Conservation (phyloP, 1,140 invertebrate genomes). For the Agrilus planipennis region DNA sequence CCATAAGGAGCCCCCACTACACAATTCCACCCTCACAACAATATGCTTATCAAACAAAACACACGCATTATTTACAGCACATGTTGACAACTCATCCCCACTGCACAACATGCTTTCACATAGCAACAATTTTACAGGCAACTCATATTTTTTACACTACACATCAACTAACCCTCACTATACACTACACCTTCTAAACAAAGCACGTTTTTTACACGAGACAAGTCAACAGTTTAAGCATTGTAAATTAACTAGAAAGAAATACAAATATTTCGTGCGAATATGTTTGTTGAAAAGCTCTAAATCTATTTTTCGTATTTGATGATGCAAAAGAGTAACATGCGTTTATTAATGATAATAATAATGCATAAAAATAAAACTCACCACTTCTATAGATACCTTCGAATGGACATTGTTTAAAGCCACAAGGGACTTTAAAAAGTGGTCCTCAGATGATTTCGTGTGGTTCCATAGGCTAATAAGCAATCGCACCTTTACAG, state of each 20-base stretch:
- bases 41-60: conserved; percentile 3
- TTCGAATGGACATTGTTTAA: conserved; percentile 51
- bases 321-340: neutral
- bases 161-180: too few relatives aligned
- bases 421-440: conserved; percentile 66
- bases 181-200: too few relatives aligned
- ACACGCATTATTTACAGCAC: too few relatives aligned
- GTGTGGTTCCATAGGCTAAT: conserved; percentile 87
- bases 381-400: conserved; percentile 71
- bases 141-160: neutral
- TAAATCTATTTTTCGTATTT: neutral
- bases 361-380: conserved; percentile 23
- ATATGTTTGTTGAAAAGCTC: too few relatives aligned
- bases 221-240: too few relatives aligned
- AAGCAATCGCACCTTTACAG: conserved; percentile 66
- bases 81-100: too few relatives aligned
- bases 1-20: conserved; percentile 2
- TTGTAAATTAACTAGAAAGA: too few relatives aligned
- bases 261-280: too few relatives aligned
- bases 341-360: neutral
- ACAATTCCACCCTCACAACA: too few relatives aligned
- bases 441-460: conserved; percentile 56
- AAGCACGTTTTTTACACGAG: too few relatives aligned
- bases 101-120: too few relatives aligned
- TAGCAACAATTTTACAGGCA: too few relatives aligned